phyloP scores from a whole-genome alignment of 2,888 invertebrate genomes.

The Alitta virens region DNA sequence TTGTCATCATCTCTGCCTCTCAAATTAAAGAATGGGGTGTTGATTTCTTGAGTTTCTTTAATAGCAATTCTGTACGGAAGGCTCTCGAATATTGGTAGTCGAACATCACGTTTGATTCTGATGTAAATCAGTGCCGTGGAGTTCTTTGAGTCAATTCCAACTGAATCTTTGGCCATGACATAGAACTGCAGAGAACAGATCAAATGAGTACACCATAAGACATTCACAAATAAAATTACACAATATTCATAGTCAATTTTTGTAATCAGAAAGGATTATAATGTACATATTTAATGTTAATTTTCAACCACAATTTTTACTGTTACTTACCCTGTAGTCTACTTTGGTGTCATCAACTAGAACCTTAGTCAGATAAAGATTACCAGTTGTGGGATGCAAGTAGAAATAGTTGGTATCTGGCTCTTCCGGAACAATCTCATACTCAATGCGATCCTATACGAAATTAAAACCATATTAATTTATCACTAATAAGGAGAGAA shows the following conservation, averaged over 20 bases:
- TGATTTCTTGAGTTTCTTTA: conserved; percentile 36
- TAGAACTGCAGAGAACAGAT: conserved; percentile 21
- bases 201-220: no score
- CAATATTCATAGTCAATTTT: no score
- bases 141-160: conserved; percentile 31
- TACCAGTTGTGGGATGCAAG: conserved; percentile 43
- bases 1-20: conserved; percentile 38
- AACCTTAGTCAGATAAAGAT: conserved; percentile 36
- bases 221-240: not conserved
- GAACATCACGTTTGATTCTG: conserved; percentile 34
- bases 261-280: no score
- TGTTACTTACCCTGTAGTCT: conserved; percentile 23
- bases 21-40: conserved; percentile 34
- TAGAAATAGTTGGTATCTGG: conserved; percentile 36
- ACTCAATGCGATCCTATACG: conserved; percentile 30
- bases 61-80: conserved; percentile 29
- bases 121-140: conserved; percentile 30
- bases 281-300: no score
- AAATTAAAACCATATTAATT: not conserved
- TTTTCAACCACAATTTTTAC: no score
- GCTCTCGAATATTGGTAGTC: conserved; percentile 21
- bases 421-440: conserved; percentile 29
- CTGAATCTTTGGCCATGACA: conserved; percentile 38
- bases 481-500: not conserved
- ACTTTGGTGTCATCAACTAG: conserved; percentile 18